Evolutionary conservation across 2,797 vertebrate genomes (phyloP), one percentile per base, ranked within the genome.

Genomic region (Tenualosa ilisha): DNA sequence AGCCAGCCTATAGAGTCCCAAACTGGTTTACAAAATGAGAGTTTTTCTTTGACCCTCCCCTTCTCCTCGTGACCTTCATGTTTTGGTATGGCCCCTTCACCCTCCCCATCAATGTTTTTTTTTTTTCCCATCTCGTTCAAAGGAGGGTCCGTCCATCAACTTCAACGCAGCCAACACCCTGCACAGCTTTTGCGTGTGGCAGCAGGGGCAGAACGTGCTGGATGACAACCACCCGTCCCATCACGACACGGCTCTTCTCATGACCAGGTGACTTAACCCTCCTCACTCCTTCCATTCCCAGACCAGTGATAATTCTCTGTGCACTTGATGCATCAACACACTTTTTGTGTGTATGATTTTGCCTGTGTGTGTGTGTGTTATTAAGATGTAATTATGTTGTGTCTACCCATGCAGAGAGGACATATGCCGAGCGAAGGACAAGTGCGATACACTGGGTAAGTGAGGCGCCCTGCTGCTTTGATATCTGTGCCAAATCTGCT

Each of bases 371-470:
- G 20, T 75, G 17, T 85, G 68, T 82, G 9, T 86, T 63, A 54
- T 59, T 12, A 53, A 2, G 1, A 37, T 4, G 85, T 85, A 72
- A 20, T 82, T 82, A 0, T 82, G 9, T 20, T 68, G 81, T 84
- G 7, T 84, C 56, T 83, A 49, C 84, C 84, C 40, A 87, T 87
- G 88, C 91, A 99, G 98, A 94, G 97, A 99, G 94, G 98, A 99
- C 92, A 99, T 99, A 91, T 99, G 98, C 94, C 96, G 97, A 87
- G 96, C 96, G 40, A 97, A 96, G 95, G 97, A 99, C 91, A 99
- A 98, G 93, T 99, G 98, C 86, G 98, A 99, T 93, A 99, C 98
- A 0, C 93, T 99, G 93, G 98, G 98, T 99, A 96, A 95, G 93
- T 31, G 65, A 51, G 24, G 9, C 81, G 13, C 31, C 79, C 65